A percentile compares a stretch with the other conserved stretches of the same genome.
Conservation (phyloP, 23 tunicate genomes). For the Trididemnum clinides region DNA sequence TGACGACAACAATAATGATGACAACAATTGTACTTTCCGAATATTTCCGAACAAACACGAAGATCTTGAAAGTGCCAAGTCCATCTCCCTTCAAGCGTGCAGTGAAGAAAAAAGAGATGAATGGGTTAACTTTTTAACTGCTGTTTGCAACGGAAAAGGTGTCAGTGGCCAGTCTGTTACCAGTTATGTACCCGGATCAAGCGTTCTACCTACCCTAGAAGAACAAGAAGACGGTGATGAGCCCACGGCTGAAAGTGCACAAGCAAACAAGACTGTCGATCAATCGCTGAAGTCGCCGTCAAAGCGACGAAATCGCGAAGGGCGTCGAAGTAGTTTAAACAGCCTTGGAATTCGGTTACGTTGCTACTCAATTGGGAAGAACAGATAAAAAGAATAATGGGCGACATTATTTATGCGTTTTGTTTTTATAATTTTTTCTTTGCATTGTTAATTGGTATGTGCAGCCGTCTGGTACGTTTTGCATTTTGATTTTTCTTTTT, state of each 20-base stretch:
- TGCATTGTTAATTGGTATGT: too few relatives aligned
- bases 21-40: conserved; percentile 46
- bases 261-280: conserved; percentile 30
- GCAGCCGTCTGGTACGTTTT: too few relatives aligned
- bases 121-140: conserved; percentile 52
- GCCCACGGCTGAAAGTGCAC: background rate
- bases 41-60: conserved; percentile 50
- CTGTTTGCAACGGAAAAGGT: conserved; percentile 23
- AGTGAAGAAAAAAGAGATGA: conserved; percentile 48
- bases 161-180: background rate
- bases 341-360: conserved; percentile 44
- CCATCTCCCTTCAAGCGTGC: conserved; percentile 41
- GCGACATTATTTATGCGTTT: too few relatives aligned
- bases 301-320: conserved; percentile 44
- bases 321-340: conserved; percentile 37
- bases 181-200: conserved; percentile 58
- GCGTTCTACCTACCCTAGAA: conserved; percentile 53
- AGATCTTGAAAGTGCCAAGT: conserved; percentile 40
- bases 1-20: conserved; percentile 17
- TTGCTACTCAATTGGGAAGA: conserved; percentile 15
- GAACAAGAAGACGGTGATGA: conserved; percentile 60
- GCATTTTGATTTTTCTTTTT: too few relatives aligned
- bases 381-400: too few relatives aligned
- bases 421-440: too few relatives aligned
- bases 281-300: conserved; percentile 46